Conservation (phyloP, 2,797 vertebrate species). For the Lophotriccus pileatus region DNA sequence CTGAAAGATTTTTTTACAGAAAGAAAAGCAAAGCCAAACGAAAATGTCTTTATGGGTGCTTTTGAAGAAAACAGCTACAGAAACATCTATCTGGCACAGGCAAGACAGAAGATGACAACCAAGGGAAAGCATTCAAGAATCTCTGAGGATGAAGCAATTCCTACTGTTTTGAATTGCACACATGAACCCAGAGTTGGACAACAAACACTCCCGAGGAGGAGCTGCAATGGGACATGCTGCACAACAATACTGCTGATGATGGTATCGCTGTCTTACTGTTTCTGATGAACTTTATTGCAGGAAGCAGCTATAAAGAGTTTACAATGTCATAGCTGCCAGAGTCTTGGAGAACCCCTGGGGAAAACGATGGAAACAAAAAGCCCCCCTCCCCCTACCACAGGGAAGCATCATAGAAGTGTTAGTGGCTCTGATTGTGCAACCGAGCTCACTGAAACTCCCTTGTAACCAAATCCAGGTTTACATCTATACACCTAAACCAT, state of each 20-base stretch:
- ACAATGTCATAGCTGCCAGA: neutral
- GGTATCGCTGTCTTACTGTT: neutral
- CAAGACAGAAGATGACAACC: constrained; percentile 23
- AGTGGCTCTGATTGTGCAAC: neutral
- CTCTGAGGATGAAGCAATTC: constrained; percentile 50
- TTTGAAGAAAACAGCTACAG: constrained; percentile 41
- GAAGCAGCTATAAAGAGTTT: neutral
- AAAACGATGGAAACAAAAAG: neutral
- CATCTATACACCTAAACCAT: neutral
- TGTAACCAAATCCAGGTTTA: neutral
- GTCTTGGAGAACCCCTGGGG: neutral
- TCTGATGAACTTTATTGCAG: neutral
- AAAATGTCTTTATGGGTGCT: constrained; percentile 22
- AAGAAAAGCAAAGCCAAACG: constrained; percentile 17
- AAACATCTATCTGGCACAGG: constrained; percentile 5
- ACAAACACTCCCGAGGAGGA: neutral
- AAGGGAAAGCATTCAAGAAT: constrained; percentile 46
- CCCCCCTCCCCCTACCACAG: neutral
- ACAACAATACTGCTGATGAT: accelerated
- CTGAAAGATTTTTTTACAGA: constrained; percentile 31
- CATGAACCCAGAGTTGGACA: neutral
- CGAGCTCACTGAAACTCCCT: neutral
- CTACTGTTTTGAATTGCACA: constrained; percentile 54
- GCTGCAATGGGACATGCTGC: neutral
- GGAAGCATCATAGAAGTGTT: neutral